These are phyloP conservation scores for Pseudolycoriella hygida DNA, from an alignment of 2,888 invertebrate genomes.

Conservation along the genomic window DNA sequence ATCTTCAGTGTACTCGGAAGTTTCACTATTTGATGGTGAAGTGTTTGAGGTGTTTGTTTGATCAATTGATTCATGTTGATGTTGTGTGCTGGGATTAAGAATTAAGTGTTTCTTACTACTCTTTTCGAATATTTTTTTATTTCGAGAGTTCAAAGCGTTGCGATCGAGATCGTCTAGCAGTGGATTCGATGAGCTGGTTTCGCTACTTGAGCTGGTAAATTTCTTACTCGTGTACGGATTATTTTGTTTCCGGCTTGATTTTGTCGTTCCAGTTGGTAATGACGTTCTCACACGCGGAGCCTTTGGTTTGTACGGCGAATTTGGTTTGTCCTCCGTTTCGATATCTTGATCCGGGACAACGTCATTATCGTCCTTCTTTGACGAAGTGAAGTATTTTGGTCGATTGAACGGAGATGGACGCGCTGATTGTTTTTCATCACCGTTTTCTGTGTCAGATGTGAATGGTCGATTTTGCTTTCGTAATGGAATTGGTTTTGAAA, in stretches of 20 bases:
- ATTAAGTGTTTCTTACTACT: constrained; percentile 25
- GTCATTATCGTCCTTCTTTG: not conserved
- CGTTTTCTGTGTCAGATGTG: no score
- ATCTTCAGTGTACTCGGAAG: constrained; percentile 1
- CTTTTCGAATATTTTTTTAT: constrained; percentile 33
- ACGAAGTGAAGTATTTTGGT: not conserved
- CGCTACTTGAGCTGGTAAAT: constrained; percentile 17
- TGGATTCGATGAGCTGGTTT: constrained; percentile 16
- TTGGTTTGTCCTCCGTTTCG: constrained; percentile 4
- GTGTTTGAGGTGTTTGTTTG: constrained; percentile 9
- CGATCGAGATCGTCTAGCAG: constrained; percentile 29
- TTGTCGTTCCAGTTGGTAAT: constrained; percentile 16
- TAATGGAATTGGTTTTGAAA: no score
- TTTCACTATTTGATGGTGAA: not conserved
- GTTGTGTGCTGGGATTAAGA: constrained; percentile 18
- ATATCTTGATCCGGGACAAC: constrained; percentile 3
- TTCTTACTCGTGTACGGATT: constrained; percentile 22
- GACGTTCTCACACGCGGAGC: constrained; percentile 8
- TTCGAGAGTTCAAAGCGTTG: constrained; percentile 33
- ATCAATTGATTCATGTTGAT: constrained; percentile 8
- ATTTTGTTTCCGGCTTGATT: constrained; percentile 15
- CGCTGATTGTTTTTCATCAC: no score
- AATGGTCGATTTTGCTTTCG: not conserved
- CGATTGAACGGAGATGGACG: not conserved
- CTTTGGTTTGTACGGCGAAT: constrained; percentile 16